Conservation (phyloP, 2,113 vertebrate genomes). For the Thamnaconus septentrionalis region DNA sequence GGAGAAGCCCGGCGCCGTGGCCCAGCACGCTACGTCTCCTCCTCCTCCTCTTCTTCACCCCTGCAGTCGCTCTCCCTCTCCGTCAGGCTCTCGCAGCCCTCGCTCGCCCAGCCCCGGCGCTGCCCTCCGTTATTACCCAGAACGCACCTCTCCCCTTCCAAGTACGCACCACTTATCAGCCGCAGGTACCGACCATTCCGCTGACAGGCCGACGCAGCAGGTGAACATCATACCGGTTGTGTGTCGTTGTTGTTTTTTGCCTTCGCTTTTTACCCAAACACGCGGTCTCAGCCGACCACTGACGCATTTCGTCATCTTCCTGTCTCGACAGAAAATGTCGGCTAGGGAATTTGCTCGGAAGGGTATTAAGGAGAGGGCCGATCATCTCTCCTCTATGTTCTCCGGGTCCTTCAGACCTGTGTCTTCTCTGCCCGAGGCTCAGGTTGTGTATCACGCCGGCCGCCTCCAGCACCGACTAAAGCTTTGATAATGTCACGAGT, state of each 20-base stretch:
- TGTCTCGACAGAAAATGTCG: slow-evolving; percentile 76
- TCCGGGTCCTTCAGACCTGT: slow-evolving; percentile 66
- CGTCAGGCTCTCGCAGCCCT: slow-evolving; percentile 21
- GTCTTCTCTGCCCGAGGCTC: slow-evolving; percentile 11
- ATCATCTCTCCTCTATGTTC: slow-evolving; percentile 88
- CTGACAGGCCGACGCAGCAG: slow-evolving; percentile 82
- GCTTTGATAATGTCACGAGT: no score
- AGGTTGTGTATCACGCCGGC: slow-evolving; percentile 39
- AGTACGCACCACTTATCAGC: background rate
- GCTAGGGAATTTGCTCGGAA: slow-evolving; percentile 85
- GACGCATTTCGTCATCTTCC: background rate
- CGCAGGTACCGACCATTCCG: slow-evolving; percentile 68
- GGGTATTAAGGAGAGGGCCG: slow-evolving; percentile 90
- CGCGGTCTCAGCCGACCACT: background rate
- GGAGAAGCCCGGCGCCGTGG: slow-evolving; percentile 43
- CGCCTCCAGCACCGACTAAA: background rate
- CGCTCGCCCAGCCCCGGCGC: slow-evolving; percentile 47
- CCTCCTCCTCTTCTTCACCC: slow-evolving; percentile 8
- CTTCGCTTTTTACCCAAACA: background rate
- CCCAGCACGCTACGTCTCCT: slow-evolving; percentile 19
- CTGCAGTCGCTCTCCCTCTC: slow-evolving; percentile 27
- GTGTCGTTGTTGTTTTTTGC: background rate
- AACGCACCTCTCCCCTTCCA: slow-evolving; percentile 52
- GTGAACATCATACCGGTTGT: slow-evolving; percentile 65
- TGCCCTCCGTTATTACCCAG: slow-evolving; percentile 41